phyloP scores from a whole-genome alignment of 2,888 invertebrate genomes.

The Nomada goodeniana region DNA sequence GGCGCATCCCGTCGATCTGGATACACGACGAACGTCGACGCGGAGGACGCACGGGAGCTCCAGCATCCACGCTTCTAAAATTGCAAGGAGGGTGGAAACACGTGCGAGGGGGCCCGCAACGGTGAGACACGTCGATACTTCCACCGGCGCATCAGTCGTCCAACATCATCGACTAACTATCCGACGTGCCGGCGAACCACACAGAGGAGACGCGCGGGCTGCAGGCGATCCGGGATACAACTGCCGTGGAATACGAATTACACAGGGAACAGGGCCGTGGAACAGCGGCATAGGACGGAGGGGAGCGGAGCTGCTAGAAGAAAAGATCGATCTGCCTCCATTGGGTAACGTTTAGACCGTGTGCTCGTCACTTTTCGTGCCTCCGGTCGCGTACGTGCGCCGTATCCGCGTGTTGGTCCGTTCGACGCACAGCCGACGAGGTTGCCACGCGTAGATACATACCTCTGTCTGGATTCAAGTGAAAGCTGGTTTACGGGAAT shows the following conservation, averaged over 20 bases:
- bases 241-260: constrained; percentile 70
- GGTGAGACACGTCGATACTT: constrained; percentile 64
- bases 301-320: constrained; percentile 43
- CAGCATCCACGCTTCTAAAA: constrained; percentile 46
- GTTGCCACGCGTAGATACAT: neutral
- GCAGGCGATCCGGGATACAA: constrained; percentile 71
- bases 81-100: constrained; percentile 49
- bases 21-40: constrained; percentile 26
- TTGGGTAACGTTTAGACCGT: constrained; percentile 63
- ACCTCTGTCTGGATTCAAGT: too few species aligned
- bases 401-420: neutral
- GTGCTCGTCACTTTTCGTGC: constrained; percentile 39
- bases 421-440: neutral
- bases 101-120: constrained; percentile 38
- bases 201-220: constrained; percentile 45
- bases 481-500: too few species aligned
- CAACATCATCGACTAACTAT: constrained; percentile 72
- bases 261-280: constrained; percentile 38
- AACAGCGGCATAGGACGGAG: constrained; percentile 19
- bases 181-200: constrained; percentile 57
- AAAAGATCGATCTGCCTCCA: constrained; percentile 67
- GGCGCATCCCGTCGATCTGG: constrained; percentile 48
- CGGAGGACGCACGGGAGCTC: neutral
- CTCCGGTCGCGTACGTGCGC: neutral
- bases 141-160: constrained; percentile 67